Conservation (phyloP, 35 echinoderm and acorn worm genomes). For the Stichopus chloronotus region DNA sequence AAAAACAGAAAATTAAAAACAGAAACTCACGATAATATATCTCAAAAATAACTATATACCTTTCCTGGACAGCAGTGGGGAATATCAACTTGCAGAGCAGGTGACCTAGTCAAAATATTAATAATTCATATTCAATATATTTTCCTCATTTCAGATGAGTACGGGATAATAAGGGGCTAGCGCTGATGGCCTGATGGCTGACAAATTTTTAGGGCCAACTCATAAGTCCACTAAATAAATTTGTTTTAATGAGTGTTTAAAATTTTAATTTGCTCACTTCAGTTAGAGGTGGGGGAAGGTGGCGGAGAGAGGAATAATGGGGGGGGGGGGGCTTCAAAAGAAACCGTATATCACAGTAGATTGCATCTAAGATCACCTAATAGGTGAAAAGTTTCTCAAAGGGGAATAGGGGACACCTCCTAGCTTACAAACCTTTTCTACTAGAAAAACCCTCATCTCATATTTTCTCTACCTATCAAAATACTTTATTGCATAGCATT, state of each 20-base stretch:
- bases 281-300: neutral
- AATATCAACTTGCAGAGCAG: neutral
- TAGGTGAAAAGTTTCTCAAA: too few relatives aligned
- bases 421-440: neutral
- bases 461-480: too few relatives aligned
- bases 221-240: neutral
- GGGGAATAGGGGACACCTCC: too few relatives aligned
- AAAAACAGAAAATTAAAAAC: too few relatives aligned
- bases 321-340: neutral
- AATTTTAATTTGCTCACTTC: neutral
- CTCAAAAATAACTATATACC: too few relatives aligned
- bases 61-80: neutral
- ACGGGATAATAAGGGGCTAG: neutral
- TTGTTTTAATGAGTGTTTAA: neutral
- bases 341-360: neutral
- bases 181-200: neutral
- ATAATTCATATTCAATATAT: neutral
- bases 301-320: neutral
- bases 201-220: neutral
- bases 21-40: too few relatives aligned
- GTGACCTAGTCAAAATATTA: neutral
- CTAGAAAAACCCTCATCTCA: neutral
- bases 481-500: too few relatives aligned
- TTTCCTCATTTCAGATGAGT: neutral
- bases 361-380: too few relatives aligned